Conservation (phyloP, 2,888 invertebrate genomes). For the Platycnemis pennipes region DNA sequence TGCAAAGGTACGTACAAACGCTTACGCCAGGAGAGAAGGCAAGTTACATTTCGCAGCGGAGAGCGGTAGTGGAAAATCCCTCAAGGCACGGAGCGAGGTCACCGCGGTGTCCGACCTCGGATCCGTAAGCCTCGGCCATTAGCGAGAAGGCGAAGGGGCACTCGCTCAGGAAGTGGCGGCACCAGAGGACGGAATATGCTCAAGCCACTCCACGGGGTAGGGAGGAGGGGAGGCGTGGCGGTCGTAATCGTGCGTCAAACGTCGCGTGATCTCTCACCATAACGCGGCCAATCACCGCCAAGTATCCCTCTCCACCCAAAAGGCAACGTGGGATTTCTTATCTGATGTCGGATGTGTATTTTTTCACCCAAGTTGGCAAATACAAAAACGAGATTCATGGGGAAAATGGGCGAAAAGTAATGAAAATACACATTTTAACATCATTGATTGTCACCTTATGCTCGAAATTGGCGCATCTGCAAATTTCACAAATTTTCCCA, state of each 20-base stretch:
- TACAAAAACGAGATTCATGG: no score
- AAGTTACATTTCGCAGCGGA: background rate
- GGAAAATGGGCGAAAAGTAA: no score
- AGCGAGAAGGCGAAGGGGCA: no score
- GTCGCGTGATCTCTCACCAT: background rate
- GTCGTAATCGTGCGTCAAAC: background rate
- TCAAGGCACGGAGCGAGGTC: conserved; percentile 9
- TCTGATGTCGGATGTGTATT: background rate
- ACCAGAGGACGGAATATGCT: background rate
- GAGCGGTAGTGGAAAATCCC: background rate
- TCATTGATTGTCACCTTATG: no score
- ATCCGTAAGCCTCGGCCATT: no score
- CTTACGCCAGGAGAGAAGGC: no score
- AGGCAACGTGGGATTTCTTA: background rate
- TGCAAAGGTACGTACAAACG: no score
- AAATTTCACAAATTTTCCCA: no score
- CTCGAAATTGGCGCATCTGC: no score
- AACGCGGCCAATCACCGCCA: background rate
- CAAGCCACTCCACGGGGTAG: background rate
- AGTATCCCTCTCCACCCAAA: background rate
- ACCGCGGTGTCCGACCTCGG: no score
- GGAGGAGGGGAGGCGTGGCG: background rate
- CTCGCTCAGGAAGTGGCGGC: background rate
- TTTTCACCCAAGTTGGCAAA: background rate
- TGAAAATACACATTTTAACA: no score